Evolutionary conservation across 1,140 invertebrate species (phyloP).

Genomic region (Galendromus occidentalis): DNA sequence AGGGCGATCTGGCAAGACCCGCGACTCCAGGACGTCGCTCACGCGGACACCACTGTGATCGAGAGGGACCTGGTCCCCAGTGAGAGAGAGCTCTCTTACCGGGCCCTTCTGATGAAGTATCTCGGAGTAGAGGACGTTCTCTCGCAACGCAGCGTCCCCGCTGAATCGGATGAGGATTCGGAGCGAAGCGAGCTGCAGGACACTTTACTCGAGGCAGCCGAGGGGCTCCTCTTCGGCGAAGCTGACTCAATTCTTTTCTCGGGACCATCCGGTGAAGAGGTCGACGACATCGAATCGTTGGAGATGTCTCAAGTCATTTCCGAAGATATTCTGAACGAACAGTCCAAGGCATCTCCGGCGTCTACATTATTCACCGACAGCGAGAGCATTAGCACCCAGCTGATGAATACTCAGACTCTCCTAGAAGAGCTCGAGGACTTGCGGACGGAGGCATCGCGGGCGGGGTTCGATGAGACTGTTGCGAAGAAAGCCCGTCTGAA

Average conservation of each 20-base stretch:
- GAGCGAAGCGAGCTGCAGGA: not conserved
- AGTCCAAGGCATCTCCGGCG: not conserved
- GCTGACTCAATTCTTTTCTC: not conserved
- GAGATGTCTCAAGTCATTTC: conserved; percentile 8
- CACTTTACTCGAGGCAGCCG: not conserved
- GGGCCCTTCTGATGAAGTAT: not conserved
- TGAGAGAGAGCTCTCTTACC: conserved; percentile 1
- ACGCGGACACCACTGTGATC: not conserved
- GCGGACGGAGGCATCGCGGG: not conserved
- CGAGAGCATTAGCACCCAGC: not conserved
- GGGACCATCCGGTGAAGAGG: not conserved
- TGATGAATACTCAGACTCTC: not conserved
- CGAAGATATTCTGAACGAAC: not conserved
- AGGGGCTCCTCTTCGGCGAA: not conserved
- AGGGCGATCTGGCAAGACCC: conserved; percentile 10
- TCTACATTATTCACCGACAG: not conserved
- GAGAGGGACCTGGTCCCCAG: not conserved
- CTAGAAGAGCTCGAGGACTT: not conserved
- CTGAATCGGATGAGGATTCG: not conserved
- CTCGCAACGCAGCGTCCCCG: not conserved
- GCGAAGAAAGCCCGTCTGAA: no score
- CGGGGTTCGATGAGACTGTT: no score
- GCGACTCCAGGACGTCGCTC: not conserved
- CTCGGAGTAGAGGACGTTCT: not conserved
- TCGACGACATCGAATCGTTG: not conserved